phyloP scores from a whole-genome alignment of 2,797 vertebrate genomes.

The Pitangus sulphuratus region DNA sequence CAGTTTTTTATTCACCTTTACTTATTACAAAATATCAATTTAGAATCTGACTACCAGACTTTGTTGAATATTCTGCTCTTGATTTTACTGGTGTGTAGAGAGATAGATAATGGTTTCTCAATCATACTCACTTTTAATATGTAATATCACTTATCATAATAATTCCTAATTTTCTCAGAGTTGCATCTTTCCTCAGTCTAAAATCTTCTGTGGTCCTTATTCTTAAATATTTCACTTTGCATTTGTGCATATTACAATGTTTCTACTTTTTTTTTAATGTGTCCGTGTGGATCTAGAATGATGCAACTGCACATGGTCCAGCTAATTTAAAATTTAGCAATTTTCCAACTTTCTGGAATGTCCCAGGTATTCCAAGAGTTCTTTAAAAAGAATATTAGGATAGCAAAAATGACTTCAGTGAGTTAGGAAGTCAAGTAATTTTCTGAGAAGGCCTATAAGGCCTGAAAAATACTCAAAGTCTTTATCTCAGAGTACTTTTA shows the following conservation, averaged over 20 bases:
- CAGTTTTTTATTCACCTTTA: background rate
- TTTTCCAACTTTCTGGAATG: background rate
- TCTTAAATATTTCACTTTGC: background rate
- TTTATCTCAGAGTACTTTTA: background rate
- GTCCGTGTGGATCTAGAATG: fast-evolving
- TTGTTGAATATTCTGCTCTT: background rate
- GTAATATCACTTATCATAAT: background rate
- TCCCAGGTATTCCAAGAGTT: background rate
- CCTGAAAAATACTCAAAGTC: background rate
- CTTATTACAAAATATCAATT: background rate
- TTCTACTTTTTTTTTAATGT: background rate
- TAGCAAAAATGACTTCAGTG: background rate
- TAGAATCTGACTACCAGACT: background rate
- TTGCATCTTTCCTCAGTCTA: background rate
- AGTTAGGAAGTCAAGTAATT: background rate
- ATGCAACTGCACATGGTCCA: background rate
- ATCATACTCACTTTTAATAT: background rate
- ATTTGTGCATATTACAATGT: background rate
- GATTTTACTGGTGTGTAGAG: background rate
- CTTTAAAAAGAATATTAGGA: background rate
- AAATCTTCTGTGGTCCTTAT: background rate
- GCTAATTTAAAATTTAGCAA: background rate
- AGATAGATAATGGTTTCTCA: background rate
- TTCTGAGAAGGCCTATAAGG: background rate
- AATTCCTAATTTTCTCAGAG: background rate